Base-by-base conservation (phyloP, 2,888 invertebrate genomes). In the Drosophila seclusa region DNA sequence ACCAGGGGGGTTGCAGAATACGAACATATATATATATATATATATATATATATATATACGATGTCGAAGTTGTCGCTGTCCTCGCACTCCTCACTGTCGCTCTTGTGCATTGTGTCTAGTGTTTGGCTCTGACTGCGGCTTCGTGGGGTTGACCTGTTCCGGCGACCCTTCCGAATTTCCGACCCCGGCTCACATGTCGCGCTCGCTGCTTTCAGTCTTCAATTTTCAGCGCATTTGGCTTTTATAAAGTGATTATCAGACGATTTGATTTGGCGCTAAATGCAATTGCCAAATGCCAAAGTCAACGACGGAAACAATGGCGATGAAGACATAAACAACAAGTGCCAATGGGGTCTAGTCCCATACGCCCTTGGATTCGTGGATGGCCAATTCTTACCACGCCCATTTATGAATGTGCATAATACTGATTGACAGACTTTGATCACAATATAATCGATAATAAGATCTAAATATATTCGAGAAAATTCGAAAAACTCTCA, bases 211-310 rank as follows among this genome's bases (percentile, higher is more conserved):
- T 86, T 89, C 88, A 88, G 82, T 87, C 90, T 91, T 90, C 89
- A 91, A 91, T 91, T 91, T 89, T 87, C 82, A 76, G 81, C 84
- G 78, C 90, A 91, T 89, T 92, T 92, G 91, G 92, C 92, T 92
- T 92, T 92, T 93, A 89, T 93, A 92, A 93, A 92, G 85, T 92
- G 92, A 93, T 93, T 93, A 93, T 92, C 92, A 83, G 90, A 88
- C 92, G 92, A 93, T 93, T 93, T 92, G 92, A 92, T 93, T 93
- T 93, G 91, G 90, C 91, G 90, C 90, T 90, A 90, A 91, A 91
- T 91, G 87, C 84, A 90, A 89, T 89, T 90, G 80, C 83, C 87
- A 82, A 87, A 89, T 80, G 83, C 78, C 87, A 80, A 87, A 90
- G 87, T 90, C 89, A 90, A 80, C 78, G 76, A 84, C 81, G 78